phyloP scores from a whole-genome alignment of 2,797 vertebrate species.

The Kryptopterus vitreolus region DNA sequence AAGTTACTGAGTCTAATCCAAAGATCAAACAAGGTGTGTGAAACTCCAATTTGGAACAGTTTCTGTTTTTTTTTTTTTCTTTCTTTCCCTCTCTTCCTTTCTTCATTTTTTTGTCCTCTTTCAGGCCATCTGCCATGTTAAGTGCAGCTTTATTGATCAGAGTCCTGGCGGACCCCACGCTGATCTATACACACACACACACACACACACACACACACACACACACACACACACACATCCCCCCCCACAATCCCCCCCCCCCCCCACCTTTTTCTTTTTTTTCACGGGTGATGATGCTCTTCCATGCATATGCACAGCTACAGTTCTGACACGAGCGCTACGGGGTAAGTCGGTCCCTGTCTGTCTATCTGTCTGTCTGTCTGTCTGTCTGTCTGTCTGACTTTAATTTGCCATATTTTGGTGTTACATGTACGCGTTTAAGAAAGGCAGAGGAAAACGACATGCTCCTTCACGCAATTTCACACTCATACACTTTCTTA shows the following conservation, averaged over 20 bases:
- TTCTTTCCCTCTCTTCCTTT: slow-evolving; percentile 41
- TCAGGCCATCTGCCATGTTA: slow-evolving; percentile 81
- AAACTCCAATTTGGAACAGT: slow-evolving; percentile 59
- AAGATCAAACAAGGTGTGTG: slow-evolving; percentile 52
- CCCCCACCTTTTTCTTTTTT: slow-evolving; percentile 1
- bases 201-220: slow-evolving; percentile 54
- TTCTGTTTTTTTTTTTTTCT: slow-evolving; percentile 46
- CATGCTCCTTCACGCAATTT: background rate
- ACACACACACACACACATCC: background rate
- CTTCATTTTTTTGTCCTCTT: slow-evolving; percentile 67
- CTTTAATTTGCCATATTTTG: slow-evolving; percentile 60
- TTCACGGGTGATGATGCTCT: slow-evolving; percentile 30
- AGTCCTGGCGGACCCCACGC: slow-evolving; percentile 83
- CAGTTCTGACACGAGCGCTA: slow-evolving; percentile 23
- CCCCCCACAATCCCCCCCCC: slow-evolving; percentile 73
- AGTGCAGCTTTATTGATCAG: slow-evolving; percentile 82
- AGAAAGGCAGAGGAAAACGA: background rate
- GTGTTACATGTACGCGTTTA: background rate
- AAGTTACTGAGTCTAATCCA: slow-evolving; percentile 22
- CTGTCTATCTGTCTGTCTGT: background rate
- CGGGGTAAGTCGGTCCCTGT: slow-evolving; percentile 5
- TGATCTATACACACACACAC: slow-evolving; percentile 76
- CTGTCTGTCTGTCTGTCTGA: background rate
- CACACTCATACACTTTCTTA: background rate
- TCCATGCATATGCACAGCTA: slow-evolving; percentile 25